A percentile compares a stretch with the other conserved stretches of the same genome.
These are phyloP conservation scores for Nipponacmea schrenckii DNA, from an alignment of 2,888 invertebrate species.

Conservation along the genomic window DNA sequence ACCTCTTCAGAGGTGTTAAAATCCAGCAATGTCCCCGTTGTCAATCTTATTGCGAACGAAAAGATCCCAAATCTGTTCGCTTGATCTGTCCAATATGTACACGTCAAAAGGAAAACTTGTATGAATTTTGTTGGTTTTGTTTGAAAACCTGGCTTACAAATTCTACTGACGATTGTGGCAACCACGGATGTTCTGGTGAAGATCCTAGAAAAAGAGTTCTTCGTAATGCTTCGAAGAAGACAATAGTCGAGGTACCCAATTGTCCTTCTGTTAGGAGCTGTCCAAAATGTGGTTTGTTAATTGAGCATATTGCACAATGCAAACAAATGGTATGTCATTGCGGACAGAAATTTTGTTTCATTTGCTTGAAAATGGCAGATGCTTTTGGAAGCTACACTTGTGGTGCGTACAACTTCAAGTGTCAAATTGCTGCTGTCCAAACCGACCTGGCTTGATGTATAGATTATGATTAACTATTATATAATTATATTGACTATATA, in stretches of 20 bases:
- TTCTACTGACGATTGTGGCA: slow-evolving; percentile 29
- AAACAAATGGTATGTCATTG: slow-evolving; percentile 44
- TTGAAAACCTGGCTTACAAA: slow-evolving; percentile 29
- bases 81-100: slow-evolving; percentile 36
- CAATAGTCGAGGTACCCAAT: slow-evolving; percentile 30
- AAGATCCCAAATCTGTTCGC: slow-evolving; percentile 26
- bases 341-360: slow-evolving; percentile 42
- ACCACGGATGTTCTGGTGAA: slow-evolving; percentile 34
- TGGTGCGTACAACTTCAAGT: slow-evolving; percentile 27
- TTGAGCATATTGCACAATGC: slow-evolving; percentile 37
- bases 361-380: slow-evolving; percentile 36
- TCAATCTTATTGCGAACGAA: slow-evolving; percentile 28
- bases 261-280: slow-evolving; percentile 42
- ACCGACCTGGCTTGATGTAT: no score
- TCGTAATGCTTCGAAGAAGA: slow-evolving; percentile 27
- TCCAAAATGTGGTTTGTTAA: slow-evolving; percentile 36
- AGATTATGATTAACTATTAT: no score
- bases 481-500: no score
- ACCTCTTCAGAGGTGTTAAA: slow-evolving; percentile 30
- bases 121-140: slow-evolving; percentile 44
- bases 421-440: slow-evolving; percentile 6
- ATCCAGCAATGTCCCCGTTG: slow-evolving; percentile 41
- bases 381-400: slow-evolving; percentile 29
- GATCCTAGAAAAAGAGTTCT: slow-evolving; percentile 36
- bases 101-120: slow-evolving; percentile 19